Conservation (phyloP, 1,140 invertebrate species). For the Tetragnatha versicolor region DNA sequence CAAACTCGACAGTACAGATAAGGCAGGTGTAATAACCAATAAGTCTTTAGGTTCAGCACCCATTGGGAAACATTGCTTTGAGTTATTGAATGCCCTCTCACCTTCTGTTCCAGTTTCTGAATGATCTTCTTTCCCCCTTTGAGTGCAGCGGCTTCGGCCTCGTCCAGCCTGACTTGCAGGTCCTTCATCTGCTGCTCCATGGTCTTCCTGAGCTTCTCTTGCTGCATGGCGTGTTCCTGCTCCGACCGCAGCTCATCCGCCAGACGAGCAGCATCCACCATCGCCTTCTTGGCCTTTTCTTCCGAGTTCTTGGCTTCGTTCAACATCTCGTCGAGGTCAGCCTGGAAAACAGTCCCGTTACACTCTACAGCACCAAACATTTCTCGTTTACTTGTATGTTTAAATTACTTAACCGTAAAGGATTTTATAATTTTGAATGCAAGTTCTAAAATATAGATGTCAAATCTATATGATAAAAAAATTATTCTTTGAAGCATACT, state of each 20-base stretch:
- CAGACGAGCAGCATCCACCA: constrained; percentile 95
- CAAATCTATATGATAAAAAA: not conserved
- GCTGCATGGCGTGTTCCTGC: constrained; percentile 96
- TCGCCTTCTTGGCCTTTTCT: constrained; percentile 97
- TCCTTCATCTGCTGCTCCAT: constrained; percentile 98
- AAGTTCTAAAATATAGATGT: not conserved
- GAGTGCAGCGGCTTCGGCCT: constrained; percentile 76
- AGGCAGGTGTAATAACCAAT: no score
- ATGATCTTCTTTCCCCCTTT: constrained; percentile 93
- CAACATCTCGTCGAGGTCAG: constrained; percentile 94
- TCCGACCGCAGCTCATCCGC: constrained; percentile 98
- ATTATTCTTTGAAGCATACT: not conserved
- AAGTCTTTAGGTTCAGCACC: no score
- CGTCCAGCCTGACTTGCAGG: constrained; percentile 77
- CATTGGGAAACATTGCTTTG: no score
- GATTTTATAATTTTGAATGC: not conserved
- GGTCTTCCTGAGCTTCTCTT: constrained; percentile 97
- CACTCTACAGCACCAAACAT: not conserved
- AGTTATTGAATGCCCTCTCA: no score
- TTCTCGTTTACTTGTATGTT: not conserved
- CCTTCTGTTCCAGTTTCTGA: constrained; percentile 68
- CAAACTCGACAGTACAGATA: no score
- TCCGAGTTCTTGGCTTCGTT: constrained; percentile 96
- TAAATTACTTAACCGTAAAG: no score
- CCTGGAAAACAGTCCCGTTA: constrained; percentile 61